Percentiles rank a stretch among this genome's conserved stretches.
Evolutionary conservation across 2,113 vertebrate genomes (phyloP).

Genomic region (Seriola quinqueradiata): DNA sequence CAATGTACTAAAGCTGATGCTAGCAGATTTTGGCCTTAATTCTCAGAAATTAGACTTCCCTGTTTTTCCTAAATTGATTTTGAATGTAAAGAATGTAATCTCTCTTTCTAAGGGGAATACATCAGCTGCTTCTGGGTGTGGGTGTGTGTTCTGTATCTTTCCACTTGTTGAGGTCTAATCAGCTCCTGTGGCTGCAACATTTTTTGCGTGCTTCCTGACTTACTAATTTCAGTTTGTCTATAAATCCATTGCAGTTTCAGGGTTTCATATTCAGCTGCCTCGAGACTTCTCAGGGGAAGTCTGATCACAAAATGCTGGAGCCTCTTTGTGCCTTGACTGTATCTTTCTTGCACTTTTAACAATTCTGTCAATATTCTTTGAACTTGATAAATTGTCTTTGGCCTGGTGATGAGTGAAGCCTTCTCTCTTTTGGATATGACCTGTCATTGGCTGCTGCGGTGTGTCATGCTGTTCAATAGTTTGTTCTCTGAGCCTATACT

Average conservation of each 20-base stretch:
- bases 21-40: conserved; percentile 83
- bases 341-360: conserved; percentile 64
- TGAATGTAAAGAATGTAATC: conserved; percentile 55
- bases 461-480: conserved; percentile 98
- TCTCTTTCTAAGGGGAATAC: conserved; percentile 65
- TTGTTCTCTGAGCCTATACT: conserved; percentile 67
- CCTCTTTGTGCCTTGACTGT: conserved; percentile 67
- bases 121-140: conserved; percentile 65
- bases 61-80: conserved; percentile 45
- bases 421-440: conserved; percentile 60
- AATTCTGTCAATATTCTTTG: conserved; percentile 53
- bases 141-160: conserved; percentile 72
- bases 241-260: conserved; percentile 64
- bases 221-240: conserved; percentile 65
- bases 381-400: conserved; percentile 50
- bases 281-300: conserved; percentile 40
- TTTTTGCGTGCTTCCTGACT: conserved; percentile 47
- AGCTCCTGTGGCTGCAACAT: conserved; percentile 73
- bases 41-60: conserved; percentile 69
- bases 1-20: conserved; percentile 61
- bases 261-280: conserved; percentile 40
- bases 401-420: conserved; percentile 52
- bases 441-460: conserved; percentile 89
- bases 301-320: conserved; percentile 67
- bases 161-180: conserved; percentile 51